A percentile compares a stretch with the other conserved stretches of the same genome.
Evolutionary conservation across 2,113 vertebrate species (phyloP).

Genomic region (Chionomys nivalis): DNA sequence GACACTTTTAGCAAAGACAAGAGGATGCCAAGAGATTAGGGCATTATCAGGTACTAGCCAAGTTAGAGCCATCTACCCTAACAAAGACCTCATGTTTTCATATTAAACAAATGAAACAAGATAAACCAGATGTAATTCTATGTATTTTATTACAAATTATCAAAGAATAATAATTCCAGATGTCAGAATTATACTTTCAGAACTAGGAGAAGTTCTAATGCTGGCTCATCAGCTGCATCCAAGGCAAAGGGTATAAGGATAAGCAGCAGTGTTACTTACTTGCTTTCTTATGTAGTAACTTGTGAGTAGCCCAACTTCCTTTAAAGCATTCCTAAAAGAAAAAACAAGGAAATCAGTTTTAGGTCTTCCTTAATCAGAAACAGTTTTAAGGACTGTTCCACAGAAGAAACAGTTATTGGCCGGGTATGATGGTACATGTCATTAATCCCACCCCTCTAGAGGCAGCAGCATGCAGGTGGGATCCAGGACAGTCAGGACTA

Average conservation of each 20-base stretch:
- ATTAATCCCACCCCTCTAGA: neutral
- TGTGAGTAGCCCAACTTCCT: slow-evolving; percentile 98
- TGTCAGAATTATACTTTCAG: slow-evolving; percentile 19
- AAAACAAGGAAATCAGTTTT: slow-evolving; percentile 74
- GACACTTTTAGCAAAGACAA: neutral
- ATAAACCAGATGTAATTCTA: neutral
- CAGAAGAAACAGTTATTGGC: neutral
- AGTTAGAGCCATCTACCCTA: neutral
- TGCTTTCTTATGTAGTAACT: slow-evolving; percentile 99
- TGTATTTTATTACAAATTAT: neutral
- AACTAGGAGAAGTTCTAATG: neutral
- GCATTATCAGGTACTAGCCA: neutral
- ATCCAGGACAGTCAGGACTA: neutral
- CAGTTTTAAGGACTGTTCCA: slow-evolving; percentile 11
- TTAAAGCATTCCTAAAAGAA: slow-evolving; percentile 97
- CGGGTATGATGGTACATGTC: neutral
- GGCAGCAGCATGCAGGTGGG: neutral
- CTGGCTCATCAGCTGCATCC: neutral
- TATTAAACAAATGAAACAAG: neutral
- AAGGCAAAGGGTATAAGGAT: slow-evolving; percentile 35
- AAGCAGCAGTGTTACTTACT: slow-evolving; percentile 87
- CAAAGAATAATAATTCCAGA: neutral
- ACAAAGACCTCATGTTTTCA: neutral
- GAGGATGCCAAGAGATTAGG: neutral
- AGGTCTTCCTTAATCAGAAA: slow-evolving; percentile 55